phyloP scores from a whole-genome alignment of 2,113 vertebrate genomes.

The Archilochus colubris region DNA sequence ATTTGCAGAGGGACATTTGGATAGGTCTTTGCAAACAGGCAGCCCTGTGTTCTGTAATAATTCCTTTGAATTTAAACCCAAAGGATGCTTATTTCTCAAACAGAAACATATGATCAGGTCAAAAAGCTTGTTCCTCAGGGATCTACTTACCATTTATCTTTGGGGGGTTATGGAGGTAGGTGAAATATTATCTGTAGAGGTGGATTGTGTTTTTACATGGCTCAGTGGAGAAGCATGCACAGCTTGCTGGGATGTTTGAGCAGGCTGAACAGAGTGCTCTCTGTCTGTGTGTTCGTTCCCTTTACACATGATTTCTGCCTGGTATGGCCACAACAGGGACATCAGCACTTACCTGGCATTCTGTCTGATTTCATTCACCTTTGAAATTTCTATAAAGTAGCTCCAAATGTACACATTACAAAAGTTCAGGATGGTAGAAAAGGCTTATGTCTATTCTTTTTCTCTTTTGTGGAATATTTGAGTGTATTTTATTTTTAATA shows the following conservation, averaged over 20 bases:
- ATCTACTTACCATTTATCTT: background rate
- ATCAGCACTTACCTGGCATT: background rate
- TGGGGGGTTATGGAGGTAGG: background rate
- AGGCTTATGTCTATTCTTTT: background rate
- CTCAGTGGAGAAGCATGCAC: background rate
- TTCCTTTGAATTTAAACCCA: slow-evolving; percentile 23
- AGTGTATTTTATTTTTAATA: background rate
- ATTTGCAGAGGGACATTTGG: slow-evolving; percentile 23
- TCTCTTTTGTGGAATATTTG: background rate
- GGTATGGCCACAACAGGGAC: background rate
- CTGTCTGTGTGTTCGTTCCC: background rate
- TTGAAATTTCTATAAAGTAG: background rate
- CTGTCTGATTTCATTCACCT: background rate
- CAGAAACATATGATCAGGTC: background rate
- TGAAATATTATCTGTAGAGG: background rate
- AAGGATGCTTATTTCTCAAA: background rate
- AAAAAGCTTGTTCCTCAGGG: background rate
- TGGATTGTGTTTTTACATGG: background rate
- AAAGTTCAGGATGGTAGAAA: background rate
- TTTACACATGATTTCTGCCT: background rate
- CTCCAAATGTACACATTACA: background rate
- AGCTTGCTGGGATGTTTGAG: background rate
- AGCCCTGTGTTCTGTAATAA: slow-evolving; percentile 6
- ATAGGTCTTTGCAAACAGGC: slow-evolving; percentile 39
- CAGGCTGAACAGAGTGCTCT: background rate